Evolutionary conservation across 2,113 vertebrate genomes (phyloP).

Genomic region (Pygathrix nemaeus): DNA sequence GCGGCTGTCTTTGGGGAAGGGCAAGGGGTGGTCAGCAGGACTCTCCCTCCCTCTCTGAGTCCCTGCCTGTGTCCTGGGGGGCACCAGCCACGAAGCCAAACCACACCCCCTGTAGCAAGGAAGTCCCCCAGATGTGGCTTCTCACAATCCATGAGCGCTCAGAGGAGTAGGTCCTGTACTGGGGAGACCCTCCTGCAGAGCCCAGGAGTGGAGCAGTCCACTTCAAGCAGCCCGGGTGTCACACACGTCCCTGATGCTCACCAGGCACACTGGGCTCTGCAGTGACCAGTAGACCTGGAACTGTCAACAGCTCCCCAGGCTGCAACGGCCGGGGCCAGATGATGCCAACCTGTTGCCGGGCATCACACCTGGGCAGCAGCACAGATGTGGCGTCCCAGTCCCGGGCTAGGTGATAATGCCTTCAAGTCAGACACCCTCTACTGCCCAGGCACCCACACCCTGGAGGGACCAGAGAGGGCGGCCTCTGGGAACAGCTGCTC

Average conservation of each 20-base stretch:
- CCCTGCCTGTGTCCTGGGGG: not conserved
- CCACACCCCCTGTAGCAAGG: not conserved
- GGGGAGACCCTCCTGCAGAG: no score
- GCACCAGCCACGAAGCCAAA: not conserved
- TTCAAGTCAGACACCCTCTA: not conserved
- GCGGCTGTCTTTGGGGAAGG: accelerated
- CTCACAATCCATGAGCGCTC: accelerated
- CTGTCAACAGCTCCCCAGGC: not conserved
- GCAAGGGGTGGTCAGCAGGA: not conserved
- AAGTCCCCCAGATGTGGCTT: not conserved
- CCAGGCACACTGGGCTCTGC: not conserved
- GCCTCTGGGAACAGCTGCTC: not conserved
- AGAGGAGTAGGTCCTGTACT: no score
- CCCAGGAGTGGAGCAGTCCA: no score
- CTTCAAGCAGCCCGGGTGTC: no score
- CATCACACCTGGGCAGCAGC: not conserved
- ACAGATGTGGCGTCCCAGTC: not conserved
- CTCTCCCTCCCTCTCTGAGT: not conserved
- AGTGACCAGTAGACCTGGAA: not conserved
- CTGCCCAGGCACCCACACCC: not conserved
- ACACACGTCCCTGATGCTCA: no score
- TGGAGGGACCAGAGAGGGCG: not conserved
- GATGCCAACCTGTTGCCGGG: no score
- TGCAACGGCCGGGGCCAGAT: no score
- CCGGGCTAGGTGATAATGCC: not conserved